phyloP scores from a whole-genome alignment of 2,797 vertebrate species.

The Pyrocephalus nanus region DNA sequence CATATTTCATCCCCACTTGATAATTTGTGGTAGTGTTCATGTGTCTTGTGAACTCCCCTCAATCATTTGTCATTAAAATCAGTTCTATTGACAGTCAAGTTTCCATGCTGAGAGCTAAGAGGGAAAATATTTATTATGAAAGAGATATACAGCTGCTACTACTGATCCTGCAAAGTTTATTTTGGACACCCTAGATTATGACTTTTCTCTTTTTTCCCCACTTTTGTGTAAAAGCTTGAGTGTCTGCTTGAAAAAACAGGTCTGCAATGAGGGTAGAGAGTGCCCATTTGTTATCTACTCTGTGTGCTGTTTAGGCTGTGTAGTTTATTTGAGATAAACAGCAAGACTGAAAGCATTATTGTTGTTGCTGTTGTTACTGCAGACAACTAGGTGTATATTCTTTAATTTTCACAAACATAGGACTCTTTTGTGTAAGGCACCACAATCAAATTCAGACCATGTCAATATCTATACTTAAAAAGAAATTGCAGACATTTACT shows the following conservation, averaged over 20 bases:
- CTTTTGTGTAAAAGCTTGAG: constrained; percentile 53
- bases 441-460: background rate
- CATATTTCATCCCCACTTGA: background rate
- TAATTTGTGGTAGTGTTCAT: background rate
- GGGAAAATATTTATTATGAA: constrained; percentile 62
- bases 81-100: constrained; percentile 37
- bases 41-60: constrained; percentile 13
- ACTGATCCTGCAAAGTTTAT: constrained; percentile 65
- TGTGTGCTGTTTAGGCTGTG: constrained; percentile 34
- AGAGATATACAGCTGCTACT: constrained; percentile 63
- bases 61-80: constrained; percentile 45
- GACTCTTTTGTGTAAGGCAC: background rate
- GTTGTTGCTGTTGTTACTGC: background rate
- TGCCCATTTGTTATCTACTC: constrained; percentile 42
- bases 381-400: background rate
- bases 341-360: background rate
- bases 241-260: constrained; percentile 70
- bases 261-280: constrained; percentile 44
- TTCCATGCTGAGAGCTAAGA: constrained; percentile 55
- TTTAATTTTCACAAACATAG: background rate
- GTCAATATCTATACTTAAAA: background rate
- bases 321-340: constrained; percentile 18
- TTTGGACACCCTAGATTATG: constrained; percentile 53
- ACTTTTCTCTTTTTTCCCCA: constrained; percentile 10
- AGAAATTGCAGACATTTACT: background rate